Evolutionary conservation across 2,797 vertebrate genomes (phyloP).

Genomic region (Heliangelus exortis): DNA sequence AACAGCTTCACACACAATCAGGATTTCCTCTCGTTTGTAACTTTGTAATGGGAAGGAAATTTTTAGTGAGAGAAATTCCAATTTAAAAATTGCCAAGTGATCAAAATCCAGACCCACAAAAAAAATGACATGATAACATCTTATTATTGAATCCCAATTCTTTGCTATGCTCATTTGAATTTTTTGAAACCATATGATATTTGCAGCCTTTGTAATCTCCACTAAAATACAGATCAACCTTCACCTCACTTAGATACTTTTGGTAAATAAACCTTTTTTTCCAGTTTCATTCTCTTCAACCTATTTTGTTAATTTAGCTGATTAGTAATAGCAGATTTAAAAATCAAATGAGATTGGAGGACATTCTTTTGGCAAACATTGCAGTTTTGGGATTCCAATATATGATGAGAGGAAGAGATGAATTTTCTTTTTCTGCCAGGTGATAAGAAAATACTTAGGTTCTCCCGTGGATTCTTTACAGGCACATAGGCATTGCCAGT

Average conservation of each 20-base stretch:
- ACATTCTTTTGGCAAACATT: not conserved
- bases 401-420: not conserved
- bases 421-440: not conserved
- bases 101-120: not conserved
- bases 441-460: not conserved
- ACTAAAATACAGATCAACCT: not conserved
- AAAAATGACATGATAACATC: not conserved
- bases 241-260: not conserved
- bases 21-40: not conserved
- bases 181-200: not conserved
- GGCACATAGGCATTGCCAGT: not conserved
- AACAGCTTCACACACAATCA: not conserved
- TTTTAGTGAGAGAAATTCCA: not conserved
- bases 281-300: not conserved
- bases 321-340: not conserved
- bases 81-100: not conserved
- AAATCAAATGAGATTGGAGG: not conserved
- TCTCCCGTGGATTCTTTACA: not conserved
- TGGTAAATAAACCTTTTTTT: not conserved
- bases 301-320: not conserved
- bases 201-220: not conserved
- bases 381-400: not conserved
- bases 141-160: not conserved
- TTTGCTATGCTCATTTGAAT: not conserved
- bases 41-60: not conserved